Percentiles rank a stretch among this genome's conserved stretches.
Conservation (phyloP, 2,797 vertebrate species). For the Xiphorhynchus erythropygius region DNA sequence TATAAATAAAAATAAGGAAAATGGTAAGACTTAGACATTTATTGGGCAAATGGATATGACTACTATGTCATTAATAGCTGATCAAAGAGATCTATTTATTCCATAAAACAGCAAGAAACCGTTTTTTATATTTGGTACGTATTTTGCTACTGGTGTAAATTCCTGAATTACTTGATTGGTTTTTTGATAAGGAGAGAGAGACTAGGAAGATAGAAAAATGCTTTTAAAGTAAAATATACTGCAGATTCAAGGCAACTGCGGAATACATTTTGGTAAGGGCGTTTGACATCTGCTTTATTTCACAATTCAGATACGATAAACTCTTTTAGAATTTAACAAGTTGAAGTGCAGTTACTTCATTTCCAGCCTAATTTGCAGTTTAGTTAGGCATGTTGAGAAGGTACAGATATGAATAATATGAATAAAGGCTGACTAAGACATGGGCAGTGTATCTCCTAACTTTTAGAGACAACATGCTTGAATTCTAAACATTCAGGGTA, state of each 20-base stretch:
- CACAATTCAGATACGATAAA: background rate
- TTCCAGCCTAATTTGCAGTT: conserved; percentile 29
- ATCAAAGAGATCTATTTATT: conserved; percentile 9
- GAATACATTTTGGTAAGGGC: conserved; percentile 7
- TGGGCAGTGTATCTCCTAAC: background rate
- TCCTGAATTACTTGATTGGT: background rate
- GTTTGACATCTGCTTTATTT: conserved; percentile 28
- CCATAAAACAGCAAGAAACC: background rate
- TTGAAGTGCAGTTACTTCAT: conserved; percentile 5
- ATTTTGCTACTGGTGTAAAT: background rate
- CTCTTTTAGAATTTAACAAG: background rate
- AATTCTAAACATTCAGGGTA: conserved; percentile 26
- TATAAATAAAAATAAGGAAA: conserved; percentile 60
- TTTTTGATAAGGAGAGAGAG: background rate
- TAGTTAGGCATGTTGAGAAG: background rate
- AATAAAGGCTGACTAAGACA: background rate
- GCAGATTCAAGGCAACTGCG: background rate
- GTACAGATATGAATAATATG: conserved; percentile 2
- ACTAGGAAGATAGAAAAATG: background rate
- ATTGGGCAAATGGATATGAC: conserved; percentile 19
- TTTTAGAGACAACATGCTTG: background rate
- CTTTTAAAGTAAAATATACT: background rate
- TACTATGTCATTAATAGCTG: conserved; percentile 18
- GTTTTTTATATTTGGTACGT: background rate
- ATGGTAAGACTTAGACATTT: background rate